Conservation (phyloP, 2,888 invertebrate genomes). For the Ferrisia virgata region DNA sequence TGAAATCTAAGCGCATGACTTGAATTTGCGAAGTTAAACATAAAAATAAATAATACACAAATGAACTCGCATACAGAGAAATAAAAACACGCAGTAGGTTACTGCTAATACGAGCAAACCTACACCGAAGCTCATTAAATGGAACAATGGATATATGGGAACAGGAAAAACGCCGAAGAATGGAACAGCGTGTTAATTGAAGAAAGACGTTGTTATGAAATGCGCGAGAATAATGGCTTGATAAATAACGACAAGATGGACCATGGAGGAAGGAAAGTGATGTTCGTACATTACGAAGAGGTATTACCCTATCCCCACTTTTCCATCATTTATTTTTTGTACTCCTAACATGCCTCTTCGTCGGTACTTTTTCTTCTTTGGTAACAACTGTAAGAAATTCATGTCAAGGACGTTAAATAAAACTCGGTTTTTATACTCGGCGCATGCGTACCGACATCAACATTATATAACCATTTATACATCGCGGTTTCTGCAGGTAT, state of each 20-base stretch:
- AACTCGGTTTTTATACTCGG: constrained; percentile 42
- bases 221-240: constrained; percentile 35
- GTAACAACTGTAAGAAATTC: constrained; percentile 35
- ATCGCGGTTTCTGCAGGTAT: constrained; percentile 40
- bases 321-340: background rate
- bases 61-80: background rate
- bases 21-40: background rate
- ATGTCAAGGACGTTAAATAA: constrained; percentile 44
- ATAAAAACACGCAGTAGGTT: constrained; percentile 29
- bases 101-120: constrained; percentile 36
- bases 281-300: constrained; percentile 4
- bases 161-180: constrained; percentile 44
- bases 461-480: constrained; percentile 42
- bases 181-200: constrained; percentile 44
- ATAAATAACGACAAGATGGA: constrained; percentile 44
- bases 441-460: constrained; percentile 41
- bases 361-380: constrained; percentile 40
- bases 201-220: constrained; percentile 45
- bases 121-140: constrained; percentile 44
- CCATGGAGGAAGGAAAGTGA: constrained; percentile 45
- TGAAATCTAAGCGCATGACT: constrained; percentile 3
- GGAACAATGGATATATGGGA: constrained; percentile 45
- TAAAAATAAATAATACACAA: background rate
- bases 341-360: constrained; percentile 29
- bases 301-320: background rate